These are phyloP conservation scores for Gonocerus acuteangulatus DNA, from an alignment of 2,888 invertebrate genomes.

Conservation along the genomic window DNA sequence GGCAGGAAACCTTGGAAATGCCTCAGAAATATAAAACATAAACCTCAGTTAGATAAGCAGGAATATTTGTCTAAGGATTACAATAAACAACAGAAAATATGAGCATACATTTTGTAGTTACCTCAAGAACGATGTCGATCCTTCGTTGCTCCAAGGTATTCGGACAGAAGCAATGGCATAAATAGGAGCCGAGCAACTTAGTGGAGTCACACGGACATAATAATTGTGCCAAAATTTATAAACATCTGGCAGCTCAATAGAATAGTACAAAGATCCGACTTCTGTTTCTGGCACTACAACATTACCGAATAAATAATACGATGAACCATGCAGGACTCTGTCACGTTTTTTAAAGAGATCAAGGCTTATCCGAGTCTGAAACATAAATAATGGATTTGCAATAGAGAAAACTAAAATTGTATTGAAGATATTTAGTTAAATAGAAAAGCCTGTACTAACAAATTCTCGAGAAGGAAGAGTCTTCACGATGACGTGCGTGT, in stretches of 20 bases:
- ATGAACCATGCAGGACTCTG: slow-evolving; percentile 40
- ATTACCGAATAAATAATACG: slow-evolving; percentile 42
- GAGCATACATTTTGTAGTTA: too few relatives aligned
- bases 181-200: slow-evolving; percentile 46
- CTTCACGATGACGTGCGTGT: slow-evolving; percentile 64
- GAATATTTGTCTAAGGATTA: too few relatives aligned
- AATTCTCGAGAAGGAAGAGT: slow-evolving; percentile 56
- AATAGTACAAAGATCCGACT: slow-evolving; percentile 53
- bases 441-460: slow-evolving; percentile 44
- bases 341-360: slow-evolving; percentile 53
- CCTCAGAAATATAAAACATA: too few relatives aligned
- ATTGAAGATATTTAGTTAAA: neutral
- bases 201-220: slow-evolving; percentile 50
- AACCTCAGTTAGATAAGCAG: too few relatives aligned
- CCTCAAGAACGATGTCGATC: slow-evolving; percentile 31
- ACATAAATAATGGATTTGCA: too few relatives aligned
- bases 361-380: slow-evolving; percentile 55
- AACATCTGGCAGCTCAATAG: slow-evolving; percentile 53
- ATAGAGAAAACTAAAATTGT: slow-evolving; percentile 28
- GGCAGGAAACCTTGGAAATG: too few relatives aligned
- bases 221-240: slow-evolving; percentile 51
- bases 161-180: slow-evolving; percentile 55
- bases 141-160: slow-evolving; percentile 53
- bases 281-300: slow-evolving; percentile 50
- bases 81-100: too few relatives aligned